These are phyloP conservation scores for Yponomeuta malinellus DNA, from an alignment of 2,888 invertebrate genomes.

Conservation along the genomic window DNA sequence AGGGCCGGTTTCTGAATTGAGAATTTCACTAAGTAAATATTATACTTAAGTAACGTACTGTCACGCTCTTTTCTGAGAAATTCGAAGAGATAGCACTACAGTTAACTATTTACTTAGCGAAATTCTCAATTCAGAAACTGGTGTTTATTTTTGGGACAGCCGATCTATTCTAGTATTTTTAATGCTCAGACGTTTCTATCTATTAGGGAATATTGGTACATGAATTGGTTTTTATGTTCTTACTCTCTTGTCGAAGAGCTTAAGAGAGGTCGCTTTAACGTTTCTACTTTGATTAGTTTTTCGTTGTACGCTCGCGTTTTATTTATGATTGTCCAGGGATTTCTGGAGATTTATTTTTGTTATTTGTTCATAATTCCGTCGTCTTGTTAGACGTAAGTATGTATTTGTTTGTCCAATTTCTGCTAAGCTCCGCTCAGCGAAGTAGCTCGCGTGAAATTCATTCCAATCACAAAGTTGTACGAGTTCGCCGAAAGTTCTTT, in stretches of 20 bases:
- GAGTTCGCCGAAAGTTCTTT: background rate
- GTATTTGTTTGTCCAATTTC: background rate
- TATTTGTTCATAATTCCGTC: background rate
- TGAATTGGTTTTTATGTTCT: background rate
- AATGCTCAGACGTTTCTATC: background rate
- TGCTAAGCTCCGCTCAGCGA: background rate
- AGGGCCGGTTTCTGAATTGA: no score
- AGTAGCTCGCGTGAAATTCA: background rate
- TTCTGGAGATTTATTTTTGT: background rate
- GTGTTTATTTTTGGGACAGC: background rate
- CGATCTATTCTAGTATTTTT: no score
- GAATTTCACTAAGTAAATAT: no score
- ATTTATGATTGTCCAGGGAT: background rate
- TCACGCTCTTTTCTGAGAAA: no score
- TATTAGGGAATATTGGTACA: background rate
- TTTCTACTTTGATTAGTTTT: constrained; percentile 11
- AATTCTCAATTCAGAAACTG: no score
- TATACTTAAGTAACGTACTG: no score
- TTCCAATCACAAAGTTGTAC: background rate
- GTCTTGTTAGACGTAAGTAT: background rate
- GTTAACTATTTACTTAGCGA: no score
- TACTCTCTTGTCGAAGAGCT: background rate
- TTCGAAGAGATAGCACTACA: no score
- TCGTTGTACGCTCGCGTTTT: background rate
- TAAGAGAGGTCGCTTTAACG: background rate